Conservation (phyloP, 1,140 invertebrate genomes). For the Sminthurinus signatus region DNA sequence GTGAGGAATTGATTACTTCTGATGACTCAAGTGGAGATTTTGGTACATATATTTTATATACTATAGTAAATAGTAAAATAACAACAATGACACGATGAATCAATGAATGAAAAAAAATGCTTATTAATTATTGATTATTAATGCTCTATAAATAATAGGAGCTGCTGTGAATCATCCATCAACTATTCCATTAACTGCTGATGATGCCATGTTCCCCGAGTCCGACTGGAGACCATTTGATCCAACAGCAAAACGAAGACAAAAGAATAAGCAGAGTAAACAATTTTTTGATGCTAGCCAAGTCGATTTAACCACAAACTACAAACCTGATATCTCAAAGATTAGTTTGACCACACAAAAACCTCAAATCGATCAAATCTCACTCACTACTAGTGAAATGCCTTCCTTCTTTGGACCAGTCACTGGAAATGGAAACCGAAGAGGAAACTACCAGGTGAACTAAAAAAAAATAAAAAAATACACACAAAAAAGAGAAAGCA, state of each 20-base stretch:
- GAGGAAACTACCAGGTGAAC: too few relatives aligned
- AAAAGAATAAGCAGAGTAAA: not conserved
- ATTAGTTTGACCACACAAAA: constrained; percentile 30
- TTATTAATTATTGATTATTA: not conserved
- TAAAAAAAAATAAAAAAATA: too few relatives aligned
- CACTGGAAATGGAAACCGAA: too few relatives aligned
- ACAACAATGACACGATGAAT: too few relatives aligned
- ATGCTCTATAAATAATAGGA: not conserved
- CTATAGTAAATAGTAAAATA: too few relatives aligned
- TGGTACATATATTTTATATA: too few relatives aligned
- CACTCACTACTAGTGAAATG: constrained; percentile 31
- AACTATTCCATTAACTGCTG: not conserved
- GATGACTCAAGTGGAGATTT: too few relatives aligned
- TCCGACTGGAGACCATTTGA: not conserved
- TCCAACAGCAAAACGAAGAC: not conserved
- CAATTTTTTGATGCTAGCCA: constrained; percentile 12
- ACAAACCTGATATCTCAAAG: constrained; percentile 21
- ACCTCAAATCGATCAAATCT: constrained; percentile 22
- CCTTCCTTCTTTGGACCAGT: not conserved
- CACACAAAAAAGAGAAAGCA: too few relatives aligned
- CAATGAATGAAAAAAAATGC: too few relatives aligned
- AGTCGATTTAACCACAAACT: constrained; percentile 22
- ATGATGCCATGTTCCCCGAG: not conserved
- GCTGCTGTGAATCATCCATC: not conserved
- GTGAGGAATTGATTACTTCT: constrained; percentile 1